A percentile compares a stretch with the other conserved stretches of the same genome.
These are phyloP conservation scores for Spialia ferax DNA, from an alignment of 2,888 invertebrate genomes.

Conservation along the genomic window DNA sequence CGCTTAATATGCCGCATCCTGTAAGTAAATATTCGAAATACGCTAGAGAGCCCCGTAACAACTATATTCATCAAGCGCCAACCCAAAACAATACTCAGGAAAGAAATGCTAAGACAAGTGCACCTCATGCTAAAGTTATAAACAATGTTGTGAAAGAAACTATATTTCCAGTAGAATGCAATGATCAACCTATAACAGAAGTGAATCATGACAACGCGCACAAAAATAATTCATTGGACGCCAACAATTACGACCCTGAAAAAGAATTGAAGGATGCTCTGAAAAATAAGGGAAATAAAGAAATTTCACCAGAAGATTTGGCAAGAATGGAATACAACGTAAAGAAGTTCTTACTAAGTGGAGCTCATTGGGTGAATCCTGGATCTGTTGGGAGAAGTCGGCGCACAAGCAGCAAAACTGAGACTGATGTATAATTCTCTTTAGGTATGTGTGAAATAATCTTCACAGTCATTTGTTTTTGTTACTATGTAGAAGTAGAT, in stretches of 20 bases:
- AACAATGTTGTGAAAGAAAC: slow-evolving; percentile 74
- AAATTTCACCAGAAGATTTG: slow-evolving; percentile 86
- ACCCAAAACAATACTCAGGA: slow-evolving; percentile 53
- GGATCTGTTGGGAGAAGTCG: slow-evolving; percentile 68
- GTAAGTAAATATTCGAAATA: slow-evolving; percentile 80
- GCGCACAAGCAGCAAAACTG: slow-evolving; percentile 83
- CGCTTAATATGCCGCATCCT: slow-evolving; percentile 80
- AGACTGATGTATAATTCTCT: too few relatives aligned
- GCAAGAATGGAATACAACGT: slow-evolving; percentile 92
- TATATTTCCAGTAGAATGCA: slow-evolving; percentile 76
- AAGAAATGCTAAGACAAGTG: slow-evolving; percentile 52
- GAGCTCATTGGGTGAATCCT: slow-evolving; percentile 74
- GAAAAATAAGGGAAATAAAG: slow-evolving; percentile 68
- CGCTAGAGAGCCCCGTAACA: slow-evolving; percentile 63
- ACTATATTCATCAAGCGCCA: slow-evolving; percentile 63
- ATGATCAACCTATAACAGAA: slow-evolving; percentile 72
- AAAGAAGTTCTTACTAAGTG: slow-evolving; percentile 90
- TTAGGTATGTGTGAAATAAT: too few relatives aligned
- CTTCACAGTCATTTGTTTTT: too few relatives aligned
- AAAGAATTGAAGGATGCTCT: slow-evolving; percentile 64
- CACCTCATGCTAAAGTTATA: slow-evolving; percentile 54
- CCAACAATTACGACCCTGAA: slow-evolving; percentile 57
- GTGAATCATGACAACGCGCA: slow-evolving; percentile 68
- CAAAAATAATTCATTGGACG: slow-evolving; percentile 54
- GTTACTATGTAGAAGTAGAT: too few relatives aligned